These are phyloP conservation scores for Danionella dracula DNA, from an alignment of 2,797 vertebrate species.

Conservation along the genomic window DNA sequence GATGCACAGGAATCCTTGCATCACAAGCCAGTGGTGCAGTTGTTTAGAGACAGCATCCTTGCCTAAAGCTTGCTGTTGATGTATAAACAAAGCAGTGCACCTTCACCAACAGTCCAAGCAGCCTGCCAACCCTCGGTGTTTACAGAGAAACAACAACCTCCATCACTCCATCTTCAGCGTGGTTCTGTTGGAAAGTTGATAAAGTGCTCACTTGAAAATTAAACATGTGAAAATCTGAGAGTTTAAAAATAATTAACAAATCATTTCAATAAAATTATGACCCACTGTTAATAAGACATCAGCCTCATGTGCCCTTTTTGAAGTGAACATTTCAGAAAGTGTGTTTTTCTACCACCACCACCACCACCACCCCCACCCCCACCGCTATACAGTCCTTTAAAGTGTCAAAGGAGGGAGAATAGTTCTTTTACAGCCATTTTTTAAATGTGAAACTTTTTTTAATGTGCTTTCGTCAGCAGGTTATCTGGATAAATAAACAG, in stretches of 20 bases:
- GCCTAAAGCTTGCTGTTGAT: constrained; percentile 60
- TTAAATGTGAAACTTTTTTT: constrained; percentile 31
- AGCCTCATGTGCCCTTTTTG: no score
- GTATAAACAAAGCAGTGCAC: constrained; percentile 60
- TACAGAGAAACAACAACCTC: constrained; percentile 59
- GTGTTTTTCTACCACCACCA: no score
- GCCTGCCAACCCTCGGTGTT: constrained; percentile 50
- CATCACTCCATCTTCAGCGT: constrained; percentile 26
- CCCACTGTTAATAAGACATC: no score
- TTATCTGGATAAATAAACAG: constrained; percentile 51
- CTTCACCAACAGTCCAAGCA: constrained; percentile 45
- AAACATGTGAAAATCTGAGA: constrained; percentile 4
- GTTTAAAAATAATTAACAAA: no score
- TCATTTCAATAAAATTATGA: no score
- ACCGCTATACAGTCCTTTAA: neutral
- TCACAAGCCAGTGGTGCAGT: constrained; percentile 11
- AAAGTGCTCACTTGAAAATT: constrained; percentile 28
- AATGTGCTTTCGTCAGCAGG: constrained; percentile 32
- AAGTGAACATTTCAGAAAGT: no score
- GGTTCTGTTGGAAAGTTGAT: constrained; percentile 2
- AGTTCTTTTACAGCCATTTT: constrained; percentile 41
- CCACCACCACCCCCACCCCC: no score
- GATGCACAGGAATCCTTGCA: no score
- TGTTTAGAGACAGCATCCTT: constrained; percentile 38
- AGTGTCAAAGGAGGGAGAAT: constrained; percentile 51